Percentiles rank a stretch among this genome's conserved stretches.
phyloP scores from a whole-genome alignment of 2,797 vertebrate genomes.

The Emys orbicularis region DNA sequence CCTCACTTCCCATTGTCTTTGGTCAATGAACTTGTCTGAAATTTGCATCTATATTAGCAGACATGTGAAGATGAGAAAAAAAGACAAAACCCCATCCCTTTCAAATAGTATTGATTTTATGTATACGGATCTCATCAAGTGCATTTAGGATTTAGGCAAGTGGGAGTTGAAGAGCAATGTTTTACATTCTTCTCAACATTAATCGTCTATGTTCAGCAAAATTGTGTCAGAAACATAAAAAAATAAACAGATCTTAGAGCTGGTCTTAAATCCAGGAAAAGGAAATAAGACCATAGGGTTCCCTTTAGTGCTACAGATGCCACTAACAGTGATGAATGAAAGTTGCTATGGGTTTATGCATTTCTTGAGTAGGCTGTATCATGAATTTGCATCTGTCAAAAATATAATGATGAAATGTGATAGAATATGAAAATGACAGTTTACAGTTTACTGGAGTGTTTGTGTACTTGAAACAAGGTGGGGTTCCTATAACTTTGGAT shows the following conservation, averaged over 20 bases:
- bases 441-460: neutral
- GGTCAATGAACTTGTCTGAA: neutral
- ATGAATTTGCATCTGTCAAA: neutral
- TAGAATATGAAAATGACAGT: neutral
- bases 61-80: neutral
- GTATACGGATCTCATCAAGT: accelerated
- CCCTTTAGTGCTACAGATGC: neutral
- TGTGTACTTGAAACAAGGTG: neutral
- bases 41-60: neutral
- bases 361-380: neutral
- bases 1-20: neutral
- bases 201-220: neutral
- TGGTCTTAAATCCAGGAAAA: neutral
- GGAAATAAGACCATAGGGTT: neutral
- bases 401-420: neutral
- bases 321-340: neutral
- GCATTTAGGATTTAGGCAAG: neutral
- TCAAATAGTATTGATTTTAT: neutral
- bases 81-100: neutral
- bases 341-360: neutral
- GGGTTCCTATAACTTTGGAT: neutral
- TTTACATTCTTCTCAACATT: neutral
- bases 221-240: neutral
- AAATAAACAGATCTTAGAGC: neutral
- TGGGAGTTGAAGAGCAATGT: neutral